These are phyloP conservation scores for Micrasema longulum DNA, from an alignment of 1,140 invertebrate genomes.

Conservation along the genomic window DNA sequence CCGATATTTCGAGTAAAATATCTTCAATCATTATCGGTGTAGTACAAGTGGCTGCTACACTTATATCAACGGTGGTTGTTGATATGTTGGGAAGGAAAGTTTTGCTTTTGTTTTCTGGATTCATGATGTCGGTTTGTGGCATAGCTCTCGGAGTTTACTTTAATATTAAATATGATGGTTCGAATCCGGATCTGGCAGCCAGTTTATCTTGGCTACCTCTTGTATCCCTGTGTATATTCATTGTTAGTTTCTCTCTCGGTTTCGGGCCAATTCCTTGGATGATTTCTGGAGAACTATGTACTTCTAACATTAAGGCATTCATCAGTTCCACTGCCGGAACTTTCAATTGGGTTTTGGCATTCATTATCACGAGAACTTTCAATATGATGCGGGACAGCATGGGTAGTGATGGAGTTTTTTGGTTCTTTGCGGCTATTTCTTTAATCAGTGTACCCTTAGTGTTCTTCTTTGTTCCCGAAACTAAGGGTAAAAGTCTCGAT, in stretches of 20 bases:
- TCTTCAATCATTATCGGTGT: constrained; percentile 81
- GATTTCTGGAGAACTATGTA: constrained; percentile 81
- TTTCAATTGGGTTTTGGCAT: constrained; percentile 84
- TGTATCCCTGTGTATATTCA: constrained; percentile 78
- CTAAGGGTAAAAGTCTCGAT: constrained; percentile 88
- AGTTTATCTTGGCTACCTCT: constrained; percentile 79
- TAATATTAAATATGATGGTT: constrained; percentile 68
- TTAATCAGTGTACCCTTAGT: constrained; percentile 79
- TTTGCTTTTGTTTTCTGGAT: constrained; percentile 74
- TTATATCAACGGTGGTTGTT: constrained; percentile 78
- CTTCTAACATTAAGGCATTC: constrained; percentile 81
- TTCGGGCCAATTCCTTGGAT: constrained; percentile 85
- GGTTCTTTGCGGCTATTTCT: constrained; percentile 82
- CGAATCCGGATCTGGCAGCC: constrained; percentile 61
- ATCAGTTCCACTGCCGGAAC: constrained; percentile 79
- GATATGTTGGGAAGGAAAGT: constrained; percentile 81
- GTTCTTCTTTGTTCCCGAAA: constrained; percentile 86
- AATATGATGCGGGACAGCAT: constrained; percentile 69
- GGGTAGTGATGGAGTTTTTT: constrained; percentile 78
- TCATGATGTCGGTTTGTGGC: constrained; percentile 73
- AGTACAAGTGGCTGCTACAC: constrained; percentile 81
- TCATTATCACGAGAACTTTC: constrained; percentile 86
- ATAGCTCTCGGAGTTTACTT: constrained; percentile 75
- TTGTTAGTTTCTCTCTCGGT: constrained; percentile 81
- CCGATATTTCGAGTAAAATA: constrained; percentile 67